Evolutionary conservation across 2,888 invertebrate genomes (phyloP).

Genomic region (Spilarctia lutea): DNA sequence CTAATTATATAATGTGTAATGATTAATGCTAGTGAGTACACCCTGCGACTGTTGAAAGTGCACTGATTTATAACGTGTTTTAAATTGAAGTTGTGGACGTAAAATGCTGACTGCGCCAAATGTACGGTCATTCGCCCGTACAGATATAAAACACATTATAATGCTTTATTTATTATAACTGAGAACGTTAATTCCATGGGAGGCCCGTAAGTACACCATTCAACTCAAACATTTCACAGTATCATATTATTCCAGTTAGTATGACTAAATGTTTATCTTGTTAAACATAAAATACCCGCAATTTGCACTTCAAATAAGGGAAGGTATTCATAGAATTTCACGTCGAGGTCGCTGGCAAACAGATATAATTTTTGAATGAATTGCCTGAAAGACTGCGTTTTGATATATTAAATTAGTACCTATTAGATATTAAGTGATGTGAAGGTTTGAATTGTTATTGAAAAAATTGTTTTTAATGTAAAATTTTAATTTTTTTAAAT

Average conservation of each 20-base stretch:
- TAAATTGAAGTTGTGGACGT: too few relatives aligned
- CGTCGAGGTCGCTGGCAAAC: slow-evolving; percentile 20
- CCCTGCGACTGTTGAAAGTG: too few relatives aligned
- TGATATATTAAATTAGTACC: slow-evolving; percentile 1
- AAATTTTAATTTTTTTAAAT: not conserved
- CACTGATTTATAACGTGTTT: too few relatives aligned
- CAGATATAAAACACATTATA: not conserved
- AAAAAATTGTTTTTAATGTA: not conserved
- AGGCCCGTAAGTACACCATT: not conserved
- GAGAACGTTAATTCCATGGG: not conserved
- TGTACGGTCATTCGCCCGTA: too few relatives aligned
- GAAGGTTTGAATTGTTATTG: not conserved
- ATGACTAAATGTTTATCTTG: slow-evolving; percentile 22
- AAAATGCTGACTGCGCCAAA: too few relatives aligned
- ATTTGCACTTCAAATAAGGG: slow-evolving; percentile 37
- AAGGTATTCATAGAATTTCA: slow-evolving; percentile 40
- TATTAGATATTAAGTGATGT: slow-evolving; percentile 8
- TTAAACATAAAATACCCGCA: slow-evolving; percentile 36
- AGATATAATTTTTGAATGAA: slow-evolving; percentile 21
- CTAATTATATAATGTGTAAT: too few relatives aligned
- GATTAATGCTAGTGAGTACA: too few relatives aligned
- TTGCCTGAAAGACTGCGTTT: slow-evolving; percentile 8
- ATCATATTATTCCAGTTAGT: slow-evolving; percentile 15
- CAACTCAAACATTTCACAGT: slow-evolving; percentile 3
- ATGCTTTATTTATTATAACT: not conserved